Base-by-base conservation (phyloP, 2,888 invertebrate species). In the Aphodius granarius region DNA sequence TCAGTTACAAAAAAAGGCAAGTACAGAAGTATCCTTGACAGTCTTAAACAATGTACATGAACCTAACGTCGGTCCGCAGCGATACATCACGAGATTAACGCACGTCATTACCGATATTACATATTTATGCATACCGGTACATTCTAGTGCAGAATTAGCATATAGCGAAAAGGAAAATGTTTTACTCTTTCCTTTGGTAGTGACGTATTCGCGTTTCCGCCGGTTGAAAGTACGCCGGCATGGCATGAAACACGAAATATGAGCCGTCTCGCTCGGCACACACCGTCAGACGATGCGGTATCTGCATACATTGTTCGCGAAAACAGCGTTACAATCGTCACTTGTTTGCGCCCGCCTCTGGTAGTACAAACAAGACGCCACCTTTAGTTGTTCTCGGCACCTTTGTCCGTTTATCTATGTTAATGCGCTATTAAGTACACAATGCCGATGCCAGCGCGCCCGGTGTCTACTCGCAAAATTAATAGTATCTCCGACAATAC, bases 401-500 rank as follows among this genome's bases (percentile, higher is more conserved):
- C 68, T 68, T 68, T 68, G 68, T 68, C 22, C 68, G 68, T 68
- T 68, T 68, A 68, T 68, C 68, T 68, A 68, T 68, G 68, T 22
- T 68, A 68, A 68, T 68, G 22, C 68, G 68, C 21, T 22, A 68
- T 68, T 68, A 22, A 68, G 68, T 68, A 68, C 68, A 68, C 68
- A 68, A 68, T 68, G 68, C 68, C 68, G 21, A 68, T 68, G 68
- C 68, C n/a, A 68, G 68, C 21, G 22, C 68, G 21, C 68, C 65
- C 16, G n/a, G 68, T 68, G 68, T 68, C 68, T 20, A 68, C 68
- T 21, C 21, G 22, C 22, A 22, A 68, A 68, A 68, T 68, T 68
- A 68, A 68, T 68, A 68, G 68, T 68, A 21, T 68, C 20, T n/a
- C 20, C 20, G 18, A 68, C 68, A 68, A 68, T 68, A 68, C 68